Conservation (phyloP, 2,113 vertebrate species). For the Microcebus murinus region DNA sequence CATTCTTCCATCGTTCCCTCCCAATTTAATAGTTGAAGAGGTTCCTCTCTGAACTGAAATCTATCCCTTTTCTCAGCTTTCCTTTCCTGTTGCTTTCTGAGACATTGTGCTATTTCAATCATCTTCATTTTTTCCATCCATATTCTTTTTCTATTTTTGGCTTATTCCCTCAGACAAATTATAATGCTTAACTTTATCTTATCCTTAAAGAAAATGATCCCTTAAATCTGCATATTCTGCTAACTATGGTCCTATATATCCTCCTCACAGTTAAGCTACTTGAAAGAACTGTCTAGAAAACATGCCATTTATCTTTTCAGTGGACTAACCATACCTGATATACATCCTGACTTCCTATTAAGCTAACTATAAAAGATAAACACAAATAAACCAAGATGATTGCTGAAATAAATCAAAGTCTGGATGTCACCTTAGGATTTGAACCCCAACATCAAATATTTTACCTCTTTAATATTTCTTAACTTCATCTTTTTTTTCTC, state of each 20-base stretch:
- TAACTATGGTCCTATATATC: neutral
- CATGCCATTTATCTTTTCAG: neutral
- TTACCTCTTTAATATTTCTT: neutral
- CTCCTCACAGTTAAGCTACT: neutral
- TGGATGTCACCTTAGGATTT: neutral
- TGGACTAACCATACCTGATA: neutral
- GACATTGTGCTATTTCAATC: neutral
- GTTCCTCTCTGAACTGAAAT: neutral
- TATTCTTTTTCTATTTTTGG: neutral
- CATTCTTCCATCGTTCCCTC: neutral
- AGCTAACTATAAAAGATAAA: neutral
- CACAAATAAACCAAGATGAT: neutral
- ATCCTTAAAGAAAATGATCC: constrained; percentile 13
- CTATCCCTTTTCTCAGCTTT: neutral
- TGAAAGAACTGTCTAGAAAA: neutral
- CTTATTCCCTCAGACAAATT: constrained; percentile 7
- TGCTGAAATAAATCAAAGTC: neutral
- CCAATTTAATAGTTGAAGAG: neutral
- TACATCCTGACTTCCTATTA: neutral
- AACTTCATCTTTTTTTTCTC: neutral
- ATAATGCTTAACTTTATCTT: neutral
- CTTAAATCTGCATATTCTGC: neutral
- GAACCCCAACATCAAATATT: neutral
- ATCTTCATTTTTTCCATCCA: neutral
- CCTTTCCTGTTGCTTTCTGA: neutral